These are phyloP conservation scores for Drosophila kambysellisi DNA, from an alignment of 2,888 invertebrate genomes.

Conservation along the genomic window DNA sequence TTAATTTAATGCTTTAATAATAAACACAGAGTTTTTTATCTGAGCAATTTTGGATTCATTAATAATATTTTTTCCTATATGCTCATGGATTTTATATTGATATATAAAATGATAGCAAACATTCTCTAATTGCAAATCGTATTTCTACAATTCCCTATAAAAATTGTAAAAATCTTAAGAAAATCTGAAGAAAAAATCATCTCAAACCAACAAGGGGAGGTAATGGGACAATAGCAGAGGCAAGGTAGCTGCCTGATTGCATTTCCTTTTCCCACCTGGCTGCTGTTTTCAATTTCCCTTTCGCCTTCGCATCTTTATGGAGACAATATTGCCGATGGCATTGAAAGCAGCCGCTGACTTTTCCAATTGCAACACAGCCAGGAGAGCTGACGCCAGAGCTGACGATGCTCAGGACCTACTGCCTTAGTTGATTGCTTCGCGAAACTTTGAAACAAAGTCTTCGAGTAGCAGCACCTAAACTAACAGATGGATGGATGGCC, in stretches of 20 bases:
- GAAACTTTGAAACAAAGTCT: conserved; percentile 72
- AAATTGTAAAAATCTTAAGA: conserved; percentile 15
- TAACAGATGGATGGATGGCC: conserved; percentile 47
- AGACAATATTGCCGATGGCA: conserved; percentile 68
- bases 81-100: neutral
- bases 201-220: conserved; percentile 16
- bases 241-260: conserved; percentile 57
- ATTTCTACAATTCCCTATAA: conserved; percentile 2
- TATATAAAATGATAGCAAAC: neutral
- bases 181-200: conserved; percentile 18
- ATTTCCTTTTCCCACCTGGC: conserved; percentile 66
- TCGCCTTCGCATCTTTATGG: conserved; percentile 24
- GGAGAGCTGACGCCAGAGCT: conserved; percentile 4
- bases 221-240: neutral
- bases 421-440: conserved; percentile 66
- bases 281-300: conserved; percentile 67
- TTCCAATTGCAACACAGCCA: conserved; percentile 66
- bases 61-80: neutral
- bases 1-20: neutral
- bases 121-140: conserved; percentile 14
- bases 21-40: neutral
- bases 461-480: conserved; percentile 53
- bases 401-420: conserved; percentile 24
- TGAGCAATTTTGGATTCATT: neutral
- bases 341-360: conserved; percentile 74